Percentiles rank a stretch among this genome's conserved stretches.
phyloP scores from a whole-genome alignment of 2,888 invertebrate genomes.

The Diloba caeruleocephala region DNA sequence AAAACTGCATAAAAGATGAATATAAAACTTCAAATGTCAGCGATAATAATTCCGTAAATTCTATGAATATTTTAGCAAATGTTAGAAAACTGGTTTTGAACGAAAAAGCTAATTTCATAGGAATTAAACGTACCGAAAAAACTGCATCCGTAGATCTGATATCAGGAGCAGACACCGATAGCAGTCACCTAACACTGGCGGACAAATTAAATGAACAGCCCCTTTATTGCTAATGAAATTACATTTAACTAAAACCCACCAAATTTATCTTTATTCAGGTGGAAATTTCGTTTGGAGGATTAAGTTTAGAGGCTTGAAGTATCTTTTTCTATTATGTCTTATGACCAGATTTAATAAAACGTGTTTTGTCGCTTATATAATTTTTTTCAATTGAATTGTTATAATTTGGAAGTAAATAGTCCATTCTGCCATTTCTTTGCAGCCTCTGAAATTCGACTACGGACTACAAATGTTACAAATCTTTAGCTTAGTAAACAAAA shows the following conservation, averaged over 20 bases:
- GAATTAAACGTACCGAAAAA: slow-evolving; percentile 26
- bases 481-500: no score
- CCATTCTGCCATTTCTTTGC: no score
- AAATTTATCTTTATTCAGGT: slow-evolving; percentile 39
- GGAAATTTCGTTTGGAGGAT: slow-evolving; percentile 22
- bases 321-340: slow-evolving; percentile 25
- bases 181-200: slow-evolving; percentile 29
- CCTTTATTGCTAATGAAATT: slow-evolving; percentile 45
- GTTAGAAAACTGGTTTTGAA: slow-evolving; percentile 21
- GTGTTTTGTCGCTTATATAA: no score
- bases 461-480: no score
- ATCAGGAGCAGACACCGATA: slow-evolving; percentile 48
- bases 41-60: slow-evolving; percentile 10
- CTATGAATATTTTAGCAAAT: slow-evolving; percentile 6
- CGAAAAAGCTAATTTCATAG: slow-evolving; percentile 26
- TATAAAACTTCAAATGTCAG: slow-evolving; percentile 23
- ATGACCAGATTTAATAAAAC: slow-evolving; percentile 8
- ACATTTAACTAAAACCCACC: slow-evolving; percentile 44
- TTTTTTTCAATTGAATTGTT: no score
- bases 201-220: slow-evolving; percentile 41
- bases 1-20: slow-evolving; percentile 10
- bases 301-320: slow-evolving; percentile 24
- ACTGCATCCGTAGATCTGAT: slow-evolving; percentile 37
- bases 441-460: no score
- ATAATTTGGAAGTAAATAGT: no score